phyloP scores from a whole-genome alignment of 2,888 invertebrate genomes.

The Lasioglossum figueresi region DNA sequence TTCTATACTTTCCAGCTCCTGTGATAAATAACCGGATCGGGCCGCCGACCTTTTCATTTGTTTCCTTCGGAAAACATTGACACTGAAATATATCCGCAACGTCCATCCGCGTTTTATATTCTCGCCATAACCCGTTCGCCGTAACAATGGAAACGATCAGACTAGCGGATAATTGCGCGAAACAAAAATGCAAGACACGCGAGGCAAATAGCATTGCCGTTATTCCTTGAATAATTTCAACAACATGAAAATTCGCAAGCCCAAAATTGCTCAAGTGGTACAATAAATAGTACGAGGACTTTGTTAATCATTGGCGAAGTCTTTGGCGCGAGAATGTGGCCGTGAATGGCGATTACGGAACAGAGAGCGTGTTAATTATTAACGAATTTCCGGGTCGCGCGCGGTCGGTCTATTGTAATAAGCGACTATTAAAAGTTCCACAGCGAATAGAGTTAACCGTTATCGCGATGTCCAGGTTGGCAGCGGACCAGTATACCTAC shows the following conservation, averaged over 20 bases:
- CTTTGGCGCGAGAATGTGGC: neutral
- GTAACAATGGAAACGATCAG: neutral
- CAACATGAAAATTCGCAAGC: neutral
- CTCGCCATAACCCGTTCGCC: neutral
- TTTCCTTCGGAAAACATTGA: slow-evolving; percentile 31
- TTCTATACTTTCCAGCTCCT: slow-evolving; percentile 27
- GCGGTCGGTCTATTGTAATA: neutral
- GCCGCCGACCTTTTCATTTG: slow-evolving; percentile 39
- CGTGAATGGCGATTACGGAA: neutral
- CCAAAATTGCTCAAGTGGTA: neutral
- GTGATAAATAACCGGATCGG: slow-evolving; percentile 56
- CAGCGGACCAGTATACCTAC: slow-evolving; percentile 80
- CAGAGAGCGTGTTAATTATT: neutral
- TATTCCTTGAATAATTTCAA: neutral
- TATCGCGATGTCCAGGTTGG: slow-evolving; percentile 63
- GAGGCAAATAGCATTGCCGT: neutral
- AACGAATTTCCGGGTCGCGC: neutral
- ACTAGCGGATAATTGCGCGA: neutral
- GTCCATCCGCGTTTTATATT: neutral
- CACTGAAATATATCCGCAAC: slow-evolving; percentile 48
- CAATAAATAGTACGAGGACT: neutral
- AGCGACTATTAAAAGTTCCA: neutral
- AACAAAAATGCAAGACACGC: neutral
- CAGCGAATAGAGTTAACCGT: neutral
- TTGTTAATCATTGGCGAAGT: neutral